Percentiles rank a stretch among this genome's conserved stretches.
phyloP scores from a whole-genome alignment of 92 coral and sea anemone species.

The Phenganax marumi region DNA sequence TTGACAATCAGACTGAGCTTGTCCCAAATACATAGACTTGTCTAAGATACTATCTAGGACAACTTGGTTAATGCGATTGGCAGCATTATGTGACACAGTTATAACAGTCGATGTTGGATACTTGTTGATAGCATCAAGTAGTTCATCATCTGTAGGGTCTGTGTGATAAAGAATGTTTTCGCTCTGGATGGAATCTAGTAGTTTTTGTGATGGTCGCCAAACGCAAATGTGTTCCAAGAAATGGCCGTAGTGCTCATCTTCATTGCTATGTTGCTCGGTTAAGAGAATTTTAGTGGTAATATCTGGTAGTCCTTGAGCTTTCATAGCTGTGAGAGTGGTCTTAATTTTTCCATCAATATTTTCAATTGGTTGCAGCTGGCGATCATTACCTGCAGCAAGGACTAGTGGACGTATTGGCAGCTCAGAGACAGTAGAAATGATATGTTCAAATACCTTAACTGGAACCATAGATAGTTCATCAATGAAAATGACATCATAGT shows the following conservation, averaged over 20 bases:
- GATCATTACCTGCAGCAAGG: no score
- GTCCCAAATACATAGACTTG: background rate
- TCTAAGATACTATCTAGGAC: background rate
- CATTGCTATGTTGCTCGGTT: conserved; percentile 17
- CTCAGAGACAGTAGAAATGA: background rate
- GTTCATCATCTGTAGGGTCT: conserved; percentile 7
- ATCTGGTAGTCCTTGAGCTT: background rate
- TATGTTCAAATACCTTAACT: conserved; percentile 20
- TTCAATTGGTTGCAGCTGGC: conserved; percentile 23
- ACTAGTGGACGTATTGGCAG: background rate
- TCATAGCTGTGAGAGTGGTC: conserved; percentile 1
- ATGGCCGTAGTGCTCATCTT: background rate
- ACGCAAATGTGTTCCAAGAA: conserved; percentile 19
- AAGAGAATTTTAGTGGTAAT: conserved; percentile 15
- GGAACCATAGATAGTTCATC: conserved; percentile 23
- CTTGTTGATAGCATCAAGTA: background rate
- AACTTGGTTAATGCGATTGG: conserved; percentile 1
- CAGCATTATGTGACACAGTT: conserved; percentile 21
- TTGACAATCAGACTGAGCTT: background rate
- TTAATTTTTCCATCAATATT: conserved; percentile 14
- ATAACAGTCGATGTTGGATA: background rate
- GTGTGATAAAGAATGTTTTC: background rate
- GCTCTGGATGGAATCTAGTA: background rate
- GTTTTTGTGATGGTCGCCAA: conserved; percentile 28
- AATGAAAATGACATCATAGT: background rate